Evolutionary conservation across 2,888 invertebrate genomes (phyloP).

Genomic region (Papilio elwesi): DNA sequence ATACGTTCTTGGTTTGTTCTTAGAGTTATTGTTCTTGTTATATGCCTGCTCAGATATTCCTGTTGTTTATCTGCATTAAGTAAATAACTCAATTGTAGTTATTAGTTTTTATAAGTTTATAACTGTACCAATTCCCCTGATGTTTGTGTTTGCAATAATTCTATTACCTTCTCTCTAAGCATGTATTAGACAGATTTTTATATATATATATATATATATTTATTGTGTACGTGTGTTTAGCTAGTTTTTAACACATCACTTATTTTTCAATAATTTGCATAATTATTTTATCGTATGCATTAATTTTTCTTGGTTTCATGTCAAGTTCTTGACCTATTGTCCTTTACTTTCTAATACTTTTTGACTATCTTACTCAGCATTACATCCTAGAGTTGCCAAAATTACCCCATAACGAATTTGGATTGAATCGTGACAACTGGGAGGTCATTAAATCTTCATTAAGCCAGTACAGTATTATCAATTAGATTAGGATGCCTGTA

Average conservation of each 20-base stretch:
- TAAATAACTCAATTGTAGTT: too few relatives aligned
- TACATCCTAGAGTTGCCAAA: too few relatives aligned
- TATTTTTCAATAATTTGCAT: neutral
- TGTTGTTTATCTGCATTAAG: neutral
- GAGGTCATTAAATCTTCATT: too few relatives aligned
- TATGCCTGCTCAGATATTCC: neutral
- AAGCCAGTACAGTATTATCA: too few relatives aligned
- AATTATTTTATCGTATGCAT: neutral
- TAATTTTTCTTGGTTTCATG: neutral
- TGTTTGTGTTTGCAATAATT: neutral
- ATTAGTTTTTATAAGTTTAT: neutral
- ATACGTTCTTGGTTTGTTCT: neutral
- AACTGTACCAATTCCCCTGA: neutral
- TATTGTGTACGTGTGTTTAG: neutral
- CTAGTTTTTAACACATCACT: neutral
- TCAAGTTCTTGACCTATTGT: too few relatives aligned
- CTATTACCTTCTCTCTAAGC: neutral
- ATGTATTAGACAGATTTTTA: constrained; percentile 6
- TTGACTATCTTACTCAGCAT: too few relatives aligned
- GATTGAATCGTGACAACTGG: too few relatives aligned
- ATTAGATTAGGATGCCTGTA: too few relatives aligned
- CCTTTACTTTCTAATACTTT: too few relatives aligned
- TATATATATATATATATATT: neutral
- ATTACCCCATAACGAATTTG: too few relatives aligned
- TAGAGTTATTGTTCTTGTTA: neutral